phyloP scores from a whole-genome alignment of 2,888 invertebrate species.

The Cataglyphis altisquamis region DNA sequence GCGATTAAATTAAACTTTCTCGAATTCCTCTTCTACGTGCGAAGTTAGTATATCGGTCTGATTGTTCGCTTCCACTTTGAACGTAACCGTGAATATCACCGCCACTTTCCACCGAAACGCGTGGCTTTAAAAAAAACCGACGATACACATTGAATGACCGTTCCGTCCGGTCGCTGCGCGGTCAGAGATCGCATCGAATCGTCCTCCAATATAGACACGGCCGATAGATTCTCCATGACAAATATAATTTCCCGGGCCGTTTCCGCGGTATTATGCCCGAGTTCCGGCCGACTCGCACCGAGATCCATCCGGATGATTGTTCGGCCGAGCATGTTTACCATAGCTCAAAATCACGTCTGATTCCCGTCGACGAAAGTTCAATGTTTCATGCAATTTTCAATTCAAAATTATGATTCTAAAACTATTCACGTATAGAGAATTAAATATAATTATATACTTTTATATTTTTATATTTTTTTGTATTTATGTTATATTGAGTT shows the following conservation, averaged over 20 bases:
- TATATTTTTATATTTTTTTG: not conserved
- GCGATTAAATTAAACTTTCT: constrained; percentile 25
- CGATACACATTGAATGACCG: constrained; percentile 71
- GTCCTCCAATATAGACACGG: constrained; percentile 68
- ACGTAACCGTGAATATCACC: constrained; percentile 76
- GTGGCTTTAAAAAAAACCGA: constrained; percentile 56
- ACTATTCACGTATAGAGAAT: not conserved
- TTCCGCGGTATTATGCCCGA: constrained; percentile 84
- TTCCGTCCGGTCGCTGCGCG: constrained; percentile 79
- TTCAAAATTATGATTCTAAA: constrained; percentile 16
- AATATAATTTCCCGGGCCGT: constrained; percentile 83
- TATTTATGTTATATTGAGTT: not conserved
- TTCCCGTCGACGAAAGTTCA: constrained; percentile 61
- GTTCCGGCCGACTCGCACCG: constrained; percentile 80
- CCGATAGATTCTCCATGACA: constrained; percentile 80
- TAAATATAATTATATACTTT: not conserved
- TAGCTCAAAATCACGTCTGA: constrained; percentile 58
- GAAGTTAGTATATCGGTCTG: constrained; percentile 31
- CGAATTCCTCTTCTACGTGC: constrained; percentile 4
- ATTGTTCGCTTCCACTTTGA: constrained; percentile 27
- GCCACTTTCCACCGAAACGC: constrained; percentile 73
- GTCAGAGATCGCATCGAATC: constrained; percentile 77
- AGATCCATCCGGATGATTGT: constrained; percentile 75
- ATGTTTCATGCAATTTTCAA: constrained; percentile 54
- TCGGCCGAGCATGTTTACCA: constrained; percentile 68